Base-by-base conservation (phyloP, 23 tunicate genomes). In the Diplosoma virens region DNA sequence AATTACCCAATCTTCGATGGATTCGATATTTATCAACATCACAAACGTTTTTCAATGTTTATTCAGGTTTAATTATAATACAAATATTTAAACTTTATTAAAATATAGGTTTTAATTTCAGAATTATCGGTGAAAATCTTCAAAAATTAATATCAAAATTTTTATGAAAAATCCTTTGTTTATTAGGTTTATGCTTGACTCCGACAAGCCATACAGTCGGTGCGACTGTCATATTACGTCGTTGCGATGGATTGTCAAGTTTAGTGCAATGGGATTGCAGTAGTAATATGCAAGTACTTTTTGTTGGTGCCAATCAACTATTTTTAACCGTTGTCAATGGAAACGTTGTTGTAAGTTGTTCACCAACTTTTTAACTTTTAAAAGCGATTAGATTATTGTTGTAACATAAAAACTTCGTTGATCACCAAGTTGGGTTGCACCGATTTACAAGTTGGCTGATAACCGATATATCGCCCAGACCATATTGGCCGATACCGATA, bases 51-150 rank as follows among this genome's bases (percentile, higher is more conserved):
- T 59, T 82, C 25, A 76, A 89, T 50, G 20, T 71, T 24, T 87
- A 89, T 1, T 67, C 88, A 4, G 82, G 96, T 89, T 63, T 70
- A 83, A 2, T 67, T 34, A 25, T 67, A 26, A 29, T 63, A 25
- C 30, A 56, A 41, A 14, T 41, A 7, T 41, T 9, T 7, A 41
- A 41, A 9, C 14, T 41, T 41, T 41, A 7, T 9, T 41, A 41
- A 41, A 9, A 14, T 14, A 41, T 41, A 7, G 11, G 14, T 41
- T 14, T 14, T 14, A n/a, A n/a, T n/a, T n/a, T n/a, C n/a, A n/a
- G n/a, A n/a, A n/a, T n/a, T n/a, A n/a, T n/a, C n/a, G n/a, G n/a
- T n/a, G n/a, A n/a, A n/a, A n/a, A n/a, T n/a, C n/a, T n/a, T n/a
- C 9, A 41, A 14, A 41, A 7, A 41, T 9, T 41, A 41, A 9